Evolutionary conservation across 1,140 invertebrate genomes (phyloP), one percentile per base, ranked within the genome.

Genomic region (Nebria ingens): DNA sequence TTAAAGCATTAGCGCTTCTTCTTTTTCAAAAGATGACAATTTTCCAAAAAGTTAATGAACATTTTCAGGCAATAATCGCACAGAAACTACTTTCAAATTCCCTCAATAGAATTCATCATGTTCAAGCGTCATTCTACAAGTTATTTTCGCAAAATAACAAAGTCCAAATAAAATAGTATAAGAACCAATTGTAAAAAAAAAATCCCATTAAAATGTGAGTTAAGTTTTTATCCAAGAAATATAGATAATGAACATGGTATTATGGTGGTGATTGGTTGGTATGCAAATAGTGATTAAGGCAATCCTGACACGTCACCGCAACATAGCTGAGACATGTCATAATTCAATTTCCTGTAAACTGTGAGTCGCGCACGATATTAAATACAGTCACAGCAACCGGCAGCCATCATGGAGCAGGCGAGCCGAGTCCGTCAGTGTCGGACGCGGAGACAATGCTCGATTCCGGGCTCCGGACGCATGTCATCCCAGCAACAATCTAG

Each of bases 341-440:
- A 45, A 45, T 17, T 45, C 40, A 45, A 45, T 45, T 45, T 45
- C 40, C 40, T 45, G 40, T 45, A 45, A 45, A 45, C 40, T 45
- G 3, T 17, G 40, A 4, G 40, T 4, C 15, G 17, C 15, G 15
- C 15, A 17, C 15, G 15, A 45, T 45, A 45, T 45, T 45, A 45
- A 45, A 45, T 45, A 17, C 40, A 45, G 15, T 45, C 40, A 34
- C n/a, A n/a, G n/a, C n/a, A n/a, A n/a, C 25, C 25, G 49, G 49
- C 49, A 19, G 49, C 49, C 49, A 13, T 17, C 49, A 19, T 13
- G 49, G 12, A 51, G n/a, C n/a, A n/a, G n/a, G n/a, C n/a, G n/a
- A n/a, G n/a, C 25, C 25, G 25, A 34, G 25, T 34, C 25, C 25
- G 25, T 34, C 25, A 34, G 25, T 34, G 6, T n/a, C 25, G 25